Evolutionary conservation across 1,140 invertebrate genomes (phyloP).

Genomic region (Lasioglossum baleicum): DNA sequence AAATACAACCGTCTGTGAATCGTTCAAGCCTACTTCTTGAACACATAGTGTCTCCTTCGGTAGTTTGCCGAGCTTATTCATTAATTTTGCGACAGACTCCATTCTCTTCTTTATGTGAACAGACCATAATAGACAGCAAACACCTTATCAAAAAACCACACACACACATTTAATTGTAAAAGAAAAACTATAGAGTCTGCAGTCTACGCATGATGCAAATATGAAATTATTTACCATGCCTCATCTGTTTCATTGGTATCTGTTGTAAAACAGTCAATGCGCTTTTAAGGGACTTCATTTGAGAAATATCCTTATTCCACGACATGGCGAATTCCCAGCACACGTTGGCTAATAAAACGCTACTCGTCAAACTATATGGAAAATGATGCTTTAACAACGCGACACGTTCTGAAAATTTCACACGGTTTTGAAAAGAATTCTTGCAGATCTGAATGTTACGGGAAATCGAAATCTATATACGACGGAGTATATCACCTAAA

Average conservation of each 20-base stretch:
- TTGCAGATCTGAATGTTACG: not conserved
- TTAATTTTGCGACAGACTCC: conserved; percentile 86
- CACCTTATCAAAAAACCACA: conserved; percentile 75
- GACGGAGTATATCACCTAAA: conserved; percentile 57
- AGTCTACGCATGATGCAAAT: not conserved
- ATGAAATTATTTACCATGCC: conserved; percentile 80
- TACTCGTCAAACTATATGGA: conserved; percentile 90
- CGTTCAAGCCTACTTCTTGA: conserved; percentile 88
- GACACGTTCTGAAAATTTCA: conserved; percentile 67
- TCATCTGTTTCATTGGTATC: conserved; percentile 83
- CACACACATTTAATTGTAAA: not conserved
- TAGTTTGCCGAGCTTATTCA: conserved; percentile 93
- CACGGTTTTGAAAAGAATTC: not conserved
- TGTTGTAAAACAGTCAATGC: conserved; percentile 80
- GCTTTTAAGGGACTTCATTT: conserved; percentile 83
- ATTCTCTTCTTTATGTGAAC: conserved; percentile 89
- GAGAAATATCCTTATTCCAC: conserved; percentile 90
- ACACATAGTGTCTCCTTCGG: conserved; percentile 90
- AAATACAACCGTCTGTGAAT: conserved; percentile 85
- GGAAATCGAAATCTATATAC: not conserved
- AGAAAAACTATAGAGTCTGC: not conserved
- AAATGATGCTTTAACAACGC: conserved; percentile 86
- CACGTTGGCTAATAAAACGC: conserved; percentile 90
- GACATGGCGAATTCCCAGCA: conserved; percentile 93
- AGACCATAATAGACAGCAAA: conserved; percentile 92